Base-by-base conservation (phyloP, 2,797 vertebrate genomes). In the Etheostoma nigrum region DNA sequence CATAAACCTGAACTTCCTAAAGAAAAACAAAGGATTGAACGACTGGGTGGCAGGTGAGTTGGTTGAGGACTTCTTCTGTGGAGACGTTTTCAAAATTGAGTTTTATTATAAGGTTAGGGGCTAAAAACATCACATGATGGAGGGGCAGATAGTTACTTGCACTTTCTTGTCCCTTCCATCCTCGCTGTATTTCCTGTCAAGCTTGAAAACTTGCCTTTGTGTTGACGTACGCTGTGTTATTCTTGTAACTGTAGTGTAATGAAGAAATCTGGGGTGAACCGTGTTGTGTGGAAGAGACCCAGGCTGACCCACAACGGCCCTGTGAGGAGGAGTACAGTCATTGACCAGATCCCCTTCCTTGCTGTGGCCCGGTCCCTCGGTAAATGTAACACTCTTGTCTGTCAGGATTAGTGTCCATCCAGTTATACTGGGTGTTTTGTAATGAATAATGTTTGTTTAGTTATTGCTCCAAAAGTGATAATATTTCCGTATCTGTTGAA, bases 231-330 rank as follows among this genome's bases (percentile, higher is more conserved):
- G 12, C 25, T 60, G 33, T 42, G 16, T 63, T 40, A 10, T 52
- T 63, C 6, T 16, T 74, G 53, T 62, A 10, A 67, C 74, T 81
- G 27, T 42, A 99, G 98, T 8, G 97, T 99, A 27, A 98, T 99
- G 95, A 99, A 99, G 89, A 99, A 99, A 86, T 99, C 98, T 0
- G 98, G 98, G 0, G 98, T 99, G 82, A 99, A 99, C 88, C 95
- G 98, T 1, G 98, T 99, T 0, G 98, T 99, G 65, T 99, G 98
- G 98, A 99, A 99, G 93, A 96, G 98, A 64, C 98, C 98, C 48
- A 95, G 97, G 5, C 95, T 99, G 80, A 97, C 95, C 33, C 98
- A 99, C 81, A 98, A 96, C 0, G 98, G 98, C 48, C 98, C 98
- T 0, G 98, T 99, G 85, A 95, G 98, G 89, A 96, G 98, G 88